Evolutionary conservation across 2,113 vertebrate species (phyloP), one percentile per base, ranked within the genome.

Genomic region (Pseudorasbora parva): DNA sequence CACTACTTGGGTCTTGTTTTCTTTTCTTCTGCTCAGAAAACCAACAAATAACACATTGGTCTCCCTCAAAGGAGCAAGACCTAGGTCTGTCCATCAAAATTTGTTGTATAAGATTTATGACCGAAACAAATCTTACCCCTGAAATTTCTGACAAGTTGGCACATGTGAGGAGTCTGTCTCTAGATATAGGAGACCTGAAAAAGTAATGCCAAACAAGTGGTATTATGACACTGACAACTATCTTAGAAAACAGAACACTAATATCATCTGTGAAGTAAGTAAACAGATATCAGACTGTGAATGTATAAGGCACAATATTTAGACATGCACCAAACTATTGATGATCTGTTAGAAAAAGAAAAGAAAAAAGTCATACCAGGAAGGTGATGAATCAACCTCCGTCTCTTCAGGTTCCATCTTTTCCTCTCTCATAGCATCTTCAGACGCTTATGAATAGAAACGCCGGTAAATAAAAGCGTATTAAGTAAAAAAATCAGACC

Each of bases 21-120:
- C 94, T 93, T 86, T 95, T 95, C 82, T 95, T 95, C 94, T 95
- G 90, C 88, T 90, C 85, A 83, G 86, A 64, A 51, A 92, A 69
- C 14, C 86, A 78, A 88, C 66, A 83, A 82, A 14, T 8, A 56
- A 75, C 1, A 83, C 15, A 88, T 82, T 83, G 54, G 85, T 27
- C 72, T 83, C 25, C 51, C 78, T 81, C 56, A 84, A 76, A 85
- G 54, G 86, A 73, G 30, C 41, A 76, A 49, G 66, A 49, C 14
- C 37, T 69, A 47, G 49, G 43, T 49, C 76, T 81, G 81, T 60
- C 66, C 57, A 80, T 47, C 19, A 73, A 43, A 51, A 19, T 60
- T 49, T 21, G 30, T 23, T 15, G 41, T 43, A 27, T 23, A 23
- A 77, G n/a, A 57, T 19, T 41, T 12, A 47, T 25, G 30, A 56